Percentiles rank a stretch among this genome's conserved stretches.
These are phyloP conservation scores for Menidia menidia DNA, from an alignment of 2,797 vertebrate genomes.

Conservation along the genomic window DNA sequence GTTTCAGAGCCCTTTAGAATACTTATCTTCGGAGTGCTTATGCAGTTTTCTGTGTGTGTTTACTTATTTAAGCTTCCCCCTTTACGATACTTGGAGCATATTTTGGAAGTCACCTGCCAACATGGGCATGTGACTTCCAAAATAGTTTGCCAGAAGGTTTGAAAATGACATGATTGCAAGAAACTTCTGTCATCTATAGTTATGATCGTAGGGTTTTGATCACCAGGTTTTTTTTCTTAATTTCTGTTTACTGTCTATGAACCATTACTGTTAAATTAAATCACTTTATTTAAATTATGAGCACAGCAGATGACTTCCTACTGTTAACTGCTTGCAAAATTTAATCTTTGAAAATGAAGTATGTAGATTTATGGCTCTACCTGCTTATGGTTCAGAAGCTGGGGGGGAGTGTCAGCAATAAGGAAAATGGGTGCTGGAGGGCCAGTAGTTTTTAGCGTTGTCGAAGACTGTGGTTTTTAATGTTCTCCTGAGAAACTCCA, in stretches of 20 bases:
- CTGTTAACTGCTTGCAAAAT: not conserved
- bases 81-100: too few relatives aligned
- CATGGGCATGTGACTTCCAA: not conserved
- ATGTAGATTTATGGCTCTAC: not conserved
- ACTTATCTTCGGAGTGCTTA: not conserved
- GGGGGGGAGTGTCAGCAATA: slow-evolving; percentile 16
- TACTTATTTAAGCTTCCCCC: not conserved
- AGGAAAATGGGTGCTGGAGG: slow-evolving; percentile 52
- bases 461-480: slow-evolving; percentile 44
- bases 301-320: not conserved
- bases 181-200: not conserved
- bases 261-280: not conserved
- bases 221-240: not conserved
- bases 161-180: not conserved
- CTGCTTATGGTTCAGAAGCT: slow-evolving; percentile 11
- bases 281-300: too few relatives aligned
- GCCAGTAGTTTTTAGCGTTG: slow-evolving; percentile 7
- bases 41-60: not conserved
- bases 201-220: too few relatives aligned
- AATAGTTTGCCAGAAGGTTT: not conserved
- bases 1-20: not conserved
- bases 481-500: slow-evolving; percentile 33
- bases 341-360: not conserved
- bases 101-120: not conserved
- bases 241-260: not conserved